Percentiles rank a stretch among this genome's conserved stretches.
Evolutionary conservation across 2,113 vertebrate species (phyloP).

Genomic region (Gavia stellata): DNA sequence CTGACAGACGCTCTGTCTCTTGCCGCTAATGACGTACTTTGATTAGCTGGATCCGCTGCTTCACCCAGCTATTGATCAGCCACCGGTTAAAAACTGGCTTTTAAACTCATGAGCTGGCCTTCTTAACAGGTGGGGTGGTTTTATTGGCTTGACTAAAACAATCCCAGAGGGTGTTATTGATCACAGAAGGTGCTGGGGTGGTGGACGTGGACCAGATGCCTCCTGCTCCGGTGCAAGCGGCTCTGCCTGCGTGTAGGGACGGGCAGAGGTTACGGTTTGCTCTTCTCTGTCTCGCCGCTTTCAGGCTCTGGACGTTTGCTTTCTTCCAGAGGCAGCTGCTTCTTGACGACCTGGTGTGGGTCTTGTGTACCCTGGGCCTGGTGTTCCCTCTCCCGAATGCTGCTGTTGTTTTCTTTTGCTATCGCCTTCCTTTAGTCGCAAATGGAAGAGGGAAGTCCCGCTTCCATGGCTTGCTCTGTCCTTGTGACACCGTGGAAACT

Average conservation of each 20-base stretch:
- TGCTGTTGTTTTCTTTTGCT: not conserved
- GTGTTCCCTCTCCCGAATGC: not conserved
- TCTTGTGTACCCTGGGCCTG: fast-evolving
- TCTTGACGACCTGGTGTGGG: not conserved
- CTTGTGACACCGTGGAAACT: not conserved
- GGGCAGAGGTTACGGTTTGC: fast-evolving
- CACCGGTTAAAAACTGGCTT: not conserved
- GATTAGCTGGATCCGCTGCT: not conserved
- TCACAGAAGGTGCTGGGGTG: not conserved
- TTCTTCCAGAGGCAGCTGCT: not conserved
- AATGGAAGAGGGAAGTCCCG: not conserved
- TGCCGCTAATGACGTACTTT: not conserved
- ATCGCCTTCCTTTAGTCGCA: not conserved
- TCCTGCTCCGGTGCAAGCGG: not conserved
- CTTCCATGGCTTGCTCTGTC: not conserved
- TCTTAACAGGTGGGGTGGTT: not conserved
- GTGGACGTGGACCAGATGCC: not conserved
- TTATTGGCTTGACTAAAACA: not conserved
- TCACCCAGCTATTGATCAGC: not conserved
- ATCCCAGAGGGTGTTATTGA: not conserved
- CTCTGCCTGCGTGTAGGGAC: not conserved
- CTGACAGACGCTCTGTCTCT: not conserved
- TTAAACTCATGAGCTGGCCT: not conserved
- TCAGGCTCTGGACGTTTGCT: not conserved
- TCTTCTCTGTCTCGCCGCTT: not conserved